These are phyloP conservation scores for Anthrax anthrax DNA, from an alignment of 2,888 invertebrate species.

Conservation along the genomic window DNA sequence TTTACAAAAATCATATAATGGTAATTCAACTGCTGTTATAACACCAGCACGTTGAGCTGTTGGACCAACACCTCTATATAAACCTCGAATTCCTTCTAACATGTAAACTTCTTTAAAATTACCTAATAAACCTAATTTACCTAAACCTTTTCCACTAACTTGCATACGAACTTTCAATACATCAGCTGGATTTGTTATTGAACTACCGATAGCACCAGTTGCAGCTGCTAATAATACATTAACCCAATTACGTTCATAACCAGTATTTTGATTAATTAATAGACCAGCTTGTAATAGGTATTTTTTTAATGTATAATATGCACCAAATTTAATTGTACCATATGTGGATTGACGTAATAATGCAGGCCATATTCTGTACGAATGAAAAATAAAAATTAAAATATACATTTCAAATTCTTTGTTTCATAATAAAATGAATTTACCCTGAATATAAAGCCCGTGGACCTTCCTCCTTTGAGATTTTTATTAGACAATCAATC, in stretches of 20 bases:
- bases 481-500: slow-evolving; percentile 80
- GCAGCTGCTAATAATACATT: slow-evolving; percentile 64
- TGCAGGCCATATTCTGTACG: slow-evolving; percentile 77
- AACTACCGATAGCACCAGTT: slow-evolving; percentile 68
- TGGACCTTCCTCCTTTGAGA: slow-evolving; percentile 73
- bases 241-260: slow-evolving; percentile 42
- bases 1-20: slow-evolving; percentile 85
- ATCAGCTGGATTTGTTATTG: slow-evolving; percentile 94
- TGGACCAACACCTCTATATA: slow-evolving; percentile 86
- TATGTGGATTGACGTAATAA: slow-evolving; percentile 86
- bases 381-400: neutral
- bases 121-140: slow-evolving; percentile 47
- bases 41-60: slow-evolving; percentile 88
- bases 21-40: slow-evolving; percentile 87
- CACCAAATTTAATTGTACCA: slow-evolving; percentile 93
- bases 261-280: slow-evolving; percentile 30
- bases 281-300: slow-evolving; percentile 42
- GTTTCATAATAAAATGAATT: slow-evolving; percentile 16
- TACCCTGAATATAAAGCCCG: slow-evolving; percentile 77
- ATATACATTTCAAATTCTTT: neutral
- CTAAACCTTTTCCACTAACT: slow-evolving; percentile 42
- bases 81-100: slow-evolving; percentile 67
- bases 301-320: slow-evolving; percentile 80
- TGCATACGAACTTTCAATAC: slow-evolving; percentile 94
- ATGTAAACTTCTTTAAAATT: slow-evolving; percentile 72